Base-by-base conservation (phyloP, 2,888 invertebrate species). In the Steinernema scapterisci region DNA sequence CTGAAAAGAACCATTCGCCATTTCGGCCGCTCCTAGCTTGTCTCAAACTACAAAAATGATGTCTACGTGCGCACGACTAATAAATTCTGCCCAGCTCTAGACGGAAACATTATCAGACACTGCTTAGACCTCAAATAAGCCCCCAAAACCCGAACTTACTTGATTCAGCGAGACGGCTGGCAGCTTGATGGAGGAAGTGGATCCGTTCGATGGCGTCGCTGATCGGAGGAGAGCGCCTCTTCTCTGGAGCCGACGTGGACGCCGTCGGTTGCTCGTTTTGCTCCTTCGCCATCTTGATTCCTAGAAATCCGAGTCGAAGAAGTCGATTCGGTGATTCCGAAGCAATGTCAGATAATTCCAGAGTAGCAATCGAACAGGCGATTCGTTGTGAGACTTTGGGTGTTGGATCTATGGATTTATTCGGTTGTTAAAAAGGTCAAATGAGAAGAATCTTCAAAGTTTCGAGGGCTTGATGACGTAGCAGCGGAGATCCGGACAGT, bases 101-200 rank as follows among this genome's bases (percentile, higher is more conserved):
- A 38, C 38, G 9, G n/a, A 38, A 38, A 38, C 38, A 38, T 9
- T 38, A 6, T 38, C 3, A 38, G 38, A 38, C n/a, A n/a, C 5
- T 9, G 38, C 9, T 6, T 38, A 38, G 38, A 38, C 38, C 3
- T 9, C 3, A 38, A 38, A 38, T 38, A n/a, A n/a, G n/a, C n/a
- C n/a, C n/a, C n/a, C n/a, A n/a, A n/a, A 44, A 44, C 45, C 7
- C 48, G 19, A 27, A 63, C 63, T 63, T 63, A 63, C 63, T 63
- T 27, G 16, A 27, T 13, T 25, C 31, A 27, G 63, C 63, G 31
- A 63, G 63, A n/a, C 9, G 63, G 19, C 38, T 63, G 6, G 63
- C 63, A 21, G 63, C 63, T 31, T 63, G 63, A 63, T 63, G 63
- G 16, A 63, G 31, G 38, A 63, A 63, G 63, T 63, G 21, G 31